Percentiles rank a stretch among this genome's conserved stretches.
phyloP scores from a whole-genome alignment of 1,140 invertebrate genomes.

The Halesus radiatus region DNA sequence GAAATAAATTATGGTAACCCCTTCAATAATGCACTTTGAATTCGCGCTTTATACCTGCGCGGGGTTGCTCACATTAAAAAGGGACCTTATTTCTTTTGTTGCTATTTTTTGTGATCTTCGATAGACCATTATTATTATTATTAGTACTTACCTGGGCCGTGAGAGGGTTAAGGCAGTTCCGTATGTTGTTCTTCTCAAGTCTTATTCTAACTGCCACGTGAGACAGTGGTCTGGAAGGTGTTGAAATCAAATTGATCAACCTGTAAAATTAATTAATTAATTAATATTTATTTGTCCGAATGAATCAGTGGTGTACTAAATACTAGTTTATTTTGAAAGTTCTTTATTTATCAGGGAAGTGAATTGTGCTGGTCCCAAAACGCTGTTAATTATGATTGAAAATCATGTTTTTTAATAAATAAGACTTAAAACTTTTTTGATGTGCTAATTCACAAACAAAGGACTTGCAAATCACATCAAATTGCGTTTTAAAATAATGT shows the following conservation, averaged over 20 bases:
- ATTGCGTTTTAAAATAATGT: too few relatives aligned
- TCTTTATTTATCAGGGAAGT: background rate
- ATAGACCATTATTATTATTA: background rate
- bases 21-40: constrained; percentile 49
- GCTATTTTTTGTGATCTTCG: constrained; percentile 52
- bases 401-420: too few relatives aligned
- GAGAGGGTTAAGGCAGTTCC: constrained; percentile 36
- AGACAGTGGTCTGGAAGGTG: constrained; percentile 39
- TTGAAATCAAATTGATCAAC: background rate
- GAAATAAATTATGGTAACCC: constrained; percentile 35
- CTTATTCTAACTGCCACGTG: constrained; percentile 50
- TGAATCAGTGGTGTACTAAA: background rate
- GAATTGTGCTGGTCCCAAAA: too few relatives aligned
- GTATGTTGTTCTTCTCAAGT: constrained; percentile 51
- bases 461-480: too few relatives aligned
- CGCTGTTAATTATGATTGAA: too few relatives aligned
- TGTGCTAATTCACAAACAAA: too few relatives aligned
- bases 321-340: background rate
- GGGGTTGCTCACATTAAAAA: constrained; percentile 42
- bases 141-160: constrained; percentile 38
- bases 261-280: background rate
- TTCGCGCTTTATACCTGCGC: constrained; percentile 52
- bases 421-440: too few relatives aligned
- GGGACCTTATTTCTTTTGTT: constrained; percentile 50
- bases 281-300: background rate